Evolutionary conservation across 2,888 invertebrate species (phyloP).

Genomic region (Drosophila buzzatii): DNA sequence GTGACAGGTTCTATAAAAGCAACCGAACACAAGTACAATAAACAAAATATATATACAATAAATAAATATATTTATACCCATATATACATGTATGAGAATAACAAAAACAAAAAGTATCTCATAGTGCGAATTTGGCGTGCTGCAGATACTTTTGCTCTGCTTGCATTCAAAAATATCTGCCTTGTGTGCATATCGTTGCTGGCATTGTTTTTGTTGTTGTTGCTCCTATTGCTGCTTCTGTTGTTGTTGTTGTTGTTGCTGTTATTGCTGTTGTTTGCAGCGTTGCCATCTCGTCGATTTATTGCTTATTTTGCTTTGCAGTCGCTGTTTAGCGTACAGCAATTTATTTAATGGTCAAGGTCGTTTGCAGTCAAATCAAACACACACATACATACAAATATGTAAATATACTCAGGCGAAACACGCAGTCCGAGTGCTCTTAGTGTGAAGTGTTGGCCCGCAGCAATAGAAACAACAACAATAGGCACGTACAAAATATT

Average conservation of each 20-base stretch:
- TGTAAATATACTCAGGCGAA: neutral
- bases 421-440: slow-evolving; percentile 18
- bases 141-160: slow-evolving; percentile 40
- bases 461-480: slow-evolving; percentile 31
- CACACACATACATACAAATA: neutral
- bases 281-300: slow-evolving; percentile 71
- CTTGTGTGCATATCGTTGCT: slow-evolving; percentile 18
- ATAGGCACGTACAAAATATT: slow-evolving; percentile 47
- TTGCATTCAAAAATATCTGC: slow-evolving; percentile 32
- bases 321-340: slow-evolving; percentile 46
- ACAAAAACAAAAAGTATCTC: slow-evolving; percentile 40
- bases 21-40: slow-evolving; percentile 18
- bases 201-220: neutral
- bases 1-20: slow-evolving; percentile 67
- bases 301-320: slow-evolving; percentile 75
- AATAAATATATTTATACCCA: neutral
- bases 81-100: neutral
- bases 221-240: slow-evolving; percentile 11
- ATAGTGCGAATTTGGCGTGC: slow-evolving; percentile 41
- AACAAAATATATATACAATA: slow-evolving; percentile 5
- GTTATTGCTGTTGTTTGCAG: slow-evolving; percentile 38
- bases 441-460: slow-evolving; percentile 26
- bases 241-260: slow-evolving; percentile 23
- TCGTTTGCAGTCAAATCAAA: slow-evolving; percentile 73
- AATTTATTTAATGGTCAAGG: slow-evolving; percentile 81